Base-by-base conservation (phyloP, 1,140 invertebrate genomes). In the Drosophila malerkotliana region DNA sequence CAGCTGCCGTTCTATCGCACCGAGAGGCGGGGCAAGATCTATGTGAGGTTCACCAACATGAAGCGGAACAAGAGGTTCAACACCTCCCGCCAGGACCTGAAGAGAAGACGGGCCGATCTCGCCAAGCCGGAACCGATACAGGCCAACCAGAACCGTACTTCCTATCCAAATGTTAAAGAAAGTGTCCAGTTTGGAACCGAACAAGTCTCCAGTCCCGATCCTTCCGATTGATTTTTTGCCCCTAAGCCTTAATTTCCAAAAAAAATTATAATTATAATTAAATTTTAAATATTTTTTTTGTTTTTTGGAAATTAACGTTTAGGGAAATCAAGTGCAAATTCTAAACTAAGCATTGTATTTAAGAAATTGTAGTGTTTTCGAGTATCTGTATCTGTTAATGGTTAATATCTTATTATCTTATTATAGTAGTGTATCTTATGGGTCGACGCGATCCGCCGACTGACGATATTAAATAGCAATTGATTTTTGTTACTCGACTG, bases 11-110 rank as follows among this genome's bases (percentile, higher is more conserved):
- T 76, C 47, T 91, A 91, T 62, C 90, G 90, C 52, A 91, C 85
- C 10, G 83, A 91, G 28, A 68, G 87, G 5, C 71, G 90, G 7
- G 90, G 90, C 54, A 91, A 90, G 60, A 91, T 91, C 64, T 91
- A 91, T 37, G 80, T 83, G 21, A 24, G 90, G 8, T 91, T 88
- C 37, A 88, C 79, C 15, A 90, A 91, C 32, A 91, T 91, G 82
- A 91, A 91, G 73, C 61, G 90, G 0, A 87, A 81, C 47, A 88
- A 79, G 32, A 62, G 83, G 5, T 52, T 87, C 0, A 76, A 58
- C 14, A 10, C 73, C 48, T 41, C 73, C 64, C 15, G 72, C 3
- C 61, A 59, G 10, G 82, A 81, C 4, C 58, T 28, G 34, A 85
- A 85, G 32, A 55, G 82, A 0, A 39, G 79, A 0, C 71, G 79